These are phyloP conservation scores for Andrena fulva DNA, from an alignment of 2,888 invertebrate species.

Conservation along the genomic window DNA sequence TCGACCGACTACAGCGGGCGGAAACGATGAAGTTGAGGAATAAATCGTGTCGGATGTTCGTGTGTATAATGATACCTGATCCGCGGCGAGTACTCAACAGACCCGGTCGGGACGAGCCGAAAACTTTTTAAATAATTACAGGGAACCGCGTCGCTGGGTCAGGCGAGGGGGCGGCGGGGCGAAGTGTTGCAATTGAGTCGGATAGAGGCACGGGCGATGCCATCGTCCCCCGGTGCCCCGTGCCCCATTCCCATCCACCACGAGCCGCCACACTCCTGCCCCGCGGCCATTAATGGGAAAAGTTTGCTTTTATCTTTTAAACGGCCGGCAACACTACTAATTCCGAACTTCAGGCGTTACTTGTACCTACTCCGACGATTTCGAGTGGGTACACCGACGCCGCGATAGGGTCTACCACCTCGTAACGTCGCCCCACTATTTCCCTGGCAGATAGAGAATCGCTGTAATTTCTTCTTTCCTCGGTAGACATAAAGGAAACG, in stretches of 20 bases:
- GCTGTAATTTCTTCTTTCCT: slow-evolving; percentile 60
- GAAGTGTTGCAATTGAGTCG: slow-evolving; percentile 80
- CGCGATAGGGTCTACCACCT: slow-evolving; percentile 44
- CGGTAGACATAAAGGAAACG: slow-evolving; percentile 36
- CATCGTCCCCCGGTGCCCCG: slow-evolving; percentile 42
- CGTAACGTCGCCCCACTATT: slow-evolving; percentile 64
- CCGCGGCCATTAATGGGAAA: slow-evolving; percentile 83
- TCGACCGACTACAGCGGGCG: slow-evolving; percentile 1
- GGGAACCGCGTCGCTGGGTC: slow-evolving; percentile 63
- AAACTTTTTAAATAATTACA: slow-evolving; percentile 84
- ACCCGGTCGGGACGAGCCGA: slow-evolving; percentile 46
- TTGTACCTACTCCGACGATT: slow-evolving; percentile 71
- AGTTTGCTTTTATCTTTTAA: slow-evolving; percentile 85
- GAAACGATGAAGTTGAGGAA: slow-evolving; percentile 50
- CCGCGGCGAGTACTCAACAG: slow-evolving; percentile 48
- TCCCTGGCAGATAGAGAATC: slow-evolving; percentile 58
- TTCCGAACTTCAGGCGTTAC: slow-evolving; percentile 83
- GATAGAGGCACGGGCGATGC: slow-evolving; percentile 72
- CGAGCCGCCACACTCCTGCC: slow-evolving; percentile 42
- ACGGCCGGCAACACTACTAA: slow-evolving; percentile 83
- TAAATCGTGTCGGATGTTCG: slow-evolving; percentile 64
- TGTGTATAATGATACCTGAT: slow-evolving; percentile 66
- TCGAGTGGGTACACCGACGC: slow-evolving; percentile 62
- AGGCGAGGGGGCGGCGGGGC: slow-evolving; percentile 41
- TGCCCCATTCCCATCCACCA: slow-evolving; percentile 7